Evolutionary conservation across 2,888 invertebrate genomes (phyloP).

Genomic region (Pollenia amentaria): DNA sequence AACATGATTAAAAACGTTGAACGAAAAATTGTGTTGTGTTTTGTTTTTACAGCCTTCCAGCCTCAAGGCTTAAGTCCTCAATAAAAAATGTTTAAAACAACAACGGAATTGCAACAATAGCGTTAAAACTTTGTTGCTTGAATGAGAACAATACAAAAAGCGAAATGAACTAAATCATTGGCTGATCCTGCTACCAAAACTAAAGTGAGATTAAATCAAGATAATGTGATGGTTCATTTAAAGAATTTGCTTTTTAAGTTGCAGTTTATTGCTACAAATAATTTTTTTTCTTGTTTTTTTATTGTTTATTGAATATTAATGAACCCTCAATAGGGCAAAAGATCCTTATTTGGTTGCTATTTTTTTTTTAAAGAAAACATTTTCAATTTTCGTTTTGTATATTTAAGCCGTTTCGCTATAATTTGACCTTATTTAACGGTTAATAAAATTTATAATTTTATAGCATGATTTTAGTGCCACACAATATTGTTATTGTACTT

Average conservation of each 20-base stretch:
- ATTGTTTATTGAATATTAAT: conserved; percentile 48
- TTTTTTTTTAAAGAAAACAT: conserved; percentile 26
- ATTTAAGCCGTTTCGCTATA: conserved; percentile 36
- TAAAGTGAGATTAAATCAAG: conserved; percentile 73
- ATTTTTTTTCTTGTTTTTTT: conserved; percentile 19
- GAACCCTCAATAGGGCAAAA: conserved; percentile 23
- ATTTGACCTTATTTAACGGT: conserved; percentile 58
- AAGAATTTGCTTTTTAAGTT: conserved; percentile 25
- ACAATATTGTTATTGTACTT: too few species aligned
- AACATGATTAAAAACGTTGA: conserved; percentile 82
- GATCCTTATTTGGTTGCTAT: conserved; percentile 13
- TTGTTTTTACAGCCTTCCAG: conserved; percentile 84
- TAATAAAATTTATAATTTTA: conserved; percentile 57
- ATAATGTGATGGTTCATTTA: conserved; percentile 63
- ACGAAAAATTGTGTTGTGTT: conserved; percentile 79
- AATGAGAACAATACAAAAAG: conserved; percentile 66
- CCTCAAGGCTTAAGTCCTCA: conserved; percentile 79
- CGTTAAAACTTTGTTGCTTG: conserved; percentile 58
- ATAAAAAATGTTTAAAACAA: conserved; percentile 60
- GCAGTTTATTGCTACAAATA: conserved; percentile 67
- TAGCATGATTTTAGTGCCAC: background rate
- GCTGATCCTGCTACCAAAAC: conserved; percentile 78
- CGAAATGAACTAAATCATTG: conserved; percentile 75
- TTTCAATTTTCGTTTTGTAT: conserved; percentile 49
- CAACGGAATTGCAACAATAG: conserved; percentile 44